Base-by-base conservation (phyloP, 1,140 invertebrate species). In the Aradophagus sp. region DNA sequence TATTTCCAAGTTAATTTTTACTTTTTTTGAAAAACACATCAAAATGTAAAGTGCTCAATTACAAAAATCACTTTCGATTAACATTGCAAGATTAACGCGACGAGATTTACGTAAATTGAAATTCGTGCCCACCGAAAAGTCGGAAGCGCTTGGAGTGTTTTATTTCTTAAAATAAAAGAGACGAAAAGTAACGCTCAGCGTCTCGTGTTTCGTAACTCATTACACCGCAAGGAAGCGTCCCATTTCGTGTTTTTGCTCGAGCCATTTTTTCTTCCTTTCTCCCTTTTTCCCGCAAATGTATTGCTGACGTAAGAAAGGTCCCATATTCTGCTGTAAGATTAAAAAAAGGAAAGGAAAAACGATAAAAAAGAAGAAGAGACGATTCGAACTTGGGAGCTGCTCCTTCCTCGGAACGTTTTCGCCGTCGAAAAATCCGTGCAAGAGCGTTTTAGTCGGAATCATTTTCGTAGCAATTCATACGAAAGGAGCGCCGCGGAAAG, bases 91-190 rank as follows among this genome's bases (percentile, higher is more conserved):
- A n/a, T n/a, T n/a, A n/a, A n/a, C n/a, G n/a, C n/a, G n/a, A n/a
- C n/a, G n/a, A n/a, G 17, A 39, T 39, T 39, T 44, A 48, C 48
- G 55, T 23, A 59, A 59, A 59, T 48, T 39, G 44, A 48, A 31
- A 38, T 31, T 36, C 35, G 35, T 27, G 47, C 39, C 34, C 10
- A 48, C 48, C 20, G 34, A 35, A 10, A 32, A 56, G 19, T 16
- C 35, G 29, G 36, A 44, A 56, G 16, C n/a, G 1, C 17, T 12
- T 10, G 2, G 26, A 20, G 35, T 12, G 31, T 31, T 16, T 53
- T 41, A 39, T 53, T 53, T 41, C 15, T n/a, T 19, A 5, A 29
- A 39, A 41, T 29, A 53, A 47, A 44, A 53, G 26, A 34, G 16
- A 38, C 23, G 35, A 38, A n/a, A 12, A 38, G 47, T 38, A 52